Base-by-base conservation (phyloP, 1,140 invertebrate genomes). In the Hormaphis cornu region DNA sequence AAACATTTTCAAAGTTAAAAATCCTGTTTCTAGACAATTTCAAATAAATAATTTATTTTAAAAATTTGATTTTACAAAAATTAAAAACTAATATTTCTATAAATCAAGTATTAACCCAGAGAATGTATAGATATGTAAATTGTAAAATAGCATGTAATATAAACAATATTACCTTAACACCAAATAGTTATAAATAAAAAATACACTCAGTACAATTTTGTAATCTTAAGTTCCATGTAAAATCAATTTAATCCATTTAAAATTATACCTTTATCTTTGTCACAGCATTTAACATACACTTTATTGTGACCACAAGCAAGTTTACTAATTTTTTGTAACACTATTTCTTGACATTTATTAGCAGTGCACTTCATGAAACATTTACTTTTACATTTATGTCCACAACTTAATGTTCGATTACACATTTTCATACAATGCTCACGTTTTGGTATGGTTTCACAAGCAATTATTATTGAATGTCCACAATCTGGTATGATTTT, bases 241-340 rank as follows among this genome's bases (percentile, higher is more conserved):
- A 33, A 33, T 33, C 9, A 33, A 33, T 33, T 33, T 4, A 6
- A 6, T 33, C 9, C 9, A 33, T 4, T 33, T 6, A 6, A 37
- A 22, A 33, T 50, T 12, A 44, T 40, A 56, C 56, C 46, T 71
- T 40, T 71, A 69, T 56, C 33, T 52, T 16, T 28, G 14, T 70
- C 28, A 22, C 56, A 54, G 22, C 61, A 73, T 30, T 56, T 48
- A 16, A 70, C 24, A 8, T 56, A 46, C 14, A 48, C 22, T 20
- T 20, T 52, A 1, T 46, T 22, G 59, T 74, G 73, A 33, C 70
- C 71, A 61, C 73, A 74, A 40, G 69, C 35, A 12, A 69, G 35
- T 28, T 33, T 56, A 20, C 56, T 33, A 9, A 7, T 46, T 20
- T 44, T 44, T 46, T 30, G n/a, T 1, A 63, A 48, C 9, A 48